These are phyloP conservation scores for Clostera curtula DNA, from an alignment of 2,888 invertebrate genomes.

Conservation along the genomic window DNA sequence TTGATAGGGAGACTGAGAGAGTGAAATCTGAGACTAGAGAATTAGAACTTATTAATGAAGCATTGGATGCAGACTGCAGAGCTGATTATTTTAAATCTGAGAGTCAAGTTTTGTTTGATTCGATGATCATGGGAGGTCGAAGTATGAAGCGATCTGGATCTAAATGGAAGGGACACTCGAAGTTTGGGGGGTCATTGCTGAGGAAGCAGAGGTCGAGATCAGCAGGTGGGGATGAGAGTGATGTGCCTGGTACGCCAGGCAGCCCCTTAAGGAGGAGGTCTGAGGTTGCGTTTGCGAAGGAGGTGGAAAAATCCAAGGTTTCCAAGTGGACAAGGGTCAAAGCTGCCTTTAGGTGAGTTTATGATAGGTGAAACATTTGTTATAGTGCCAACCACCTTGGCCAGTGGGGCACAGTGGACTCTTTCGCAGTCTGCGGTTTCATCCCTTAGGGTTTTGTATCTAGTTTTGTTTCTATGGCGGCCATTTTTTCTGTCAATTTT, in stretches of 20 bases:
- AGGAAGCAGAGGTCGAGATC: conserved; percentile 80
- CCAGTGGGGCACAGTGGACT: too few relatives aligned
- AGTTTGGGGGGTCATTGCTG: conserved; percentile 66
- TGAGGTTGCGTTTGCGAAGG: conserved; percentile 55
- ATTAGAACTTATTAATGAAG: conserved; percentile 57
- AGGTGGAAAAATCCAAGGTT: conserved; percentile 76
- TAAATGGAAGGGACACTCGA: conserved; percentile 63
- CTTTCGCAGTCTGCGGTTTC: too few relatives aligned
- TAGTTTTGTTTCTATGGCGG: too few relatives aligned
- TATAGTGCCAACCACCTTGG: too few relatives aligned
- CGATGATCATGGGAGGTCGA: conserved; percentile 73
- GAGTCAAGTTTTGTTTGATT: conserved; percentile 78
- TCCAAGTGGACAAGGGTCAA: conserved; percentile 94
- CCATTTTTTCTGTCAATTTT: too few relatives aligned
- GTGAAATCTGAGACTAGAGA: conserved; percentile 51
- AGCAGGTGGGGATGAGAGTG: conserved; percentile 77
- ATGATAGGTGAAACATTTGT: too few relatives aligned
- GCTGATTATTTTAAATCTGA: conserved; percentile 79
- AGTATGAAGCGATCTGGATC: conserved; percentile 66
- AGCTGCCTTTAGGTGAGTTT: conserved; percentile 90
- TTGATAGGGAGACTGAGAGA: conserved; percentile 53
- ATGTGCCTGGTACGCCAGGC: conserved; percentile 45
- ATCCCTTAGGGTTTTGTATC: too few relatives aligned
- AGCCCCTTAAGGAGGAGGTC: conserved; percentile 56
- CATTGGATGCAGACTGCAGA: conserved; percentile 73